A percentile compares a stretch with the other conserved stretches of the same genome.
phyloP scores from a whole-genome alignment of 2,888 invertebrate species.

The Neocrepidodera transversa region DNA sequence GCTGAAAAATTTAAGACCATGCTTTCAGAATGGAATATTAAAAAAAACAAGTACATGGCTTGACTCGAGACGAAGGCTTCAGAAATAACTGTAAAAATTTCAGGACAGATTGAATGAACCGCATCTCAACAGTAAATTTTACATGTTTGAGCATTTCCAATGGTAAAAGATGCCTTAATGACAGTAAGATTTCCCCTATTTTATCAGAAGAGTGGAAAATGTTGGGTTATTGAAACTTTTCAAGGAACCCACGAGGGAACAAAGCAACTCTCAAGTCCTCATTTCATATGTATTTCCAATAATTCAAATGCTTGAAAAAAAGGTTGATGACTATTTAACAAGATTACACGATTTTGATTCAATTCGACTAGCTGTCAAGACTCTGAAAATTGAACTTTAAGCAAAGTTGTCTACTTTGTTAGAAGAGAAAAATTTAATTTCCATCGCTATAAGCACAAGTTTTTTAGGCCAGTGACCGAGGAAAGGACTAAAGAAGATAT shows the following conservation, averaged over 20 bases:
- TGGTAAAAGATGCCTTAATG: slow-evolving; percentile 14
- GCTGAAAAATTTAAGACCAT: slow-evolving; percentile 4
- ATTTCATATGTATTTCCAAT: slow-evolving; percentile 13
- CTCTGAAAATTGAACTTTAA: slow-evolving; percentile 43
- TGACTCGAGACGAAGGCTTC: slow-evolving; percentile 3
- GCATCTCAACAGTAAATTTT: slow-evolving; percentile 8
- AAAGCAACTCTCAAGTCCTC: slow-evolving; percentile 3
- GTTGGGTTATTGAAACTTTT: slow-evolving; percentile 2
- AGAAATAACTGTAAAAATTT: slow-evolving; percentile 5
- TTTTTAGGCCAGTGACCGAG: slow-evolving; percentile 40
- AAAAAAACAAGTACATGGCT: slow-evolving; percentile 5
- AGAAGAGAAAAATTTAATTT: slow-evolving; percentile 44
- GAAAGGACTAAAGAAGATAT: slow-evolving; percentile 41
- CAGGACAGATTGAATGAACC: slow-evolving; percentile 13
- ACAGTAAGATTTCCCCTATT: slow-evolving; percentile 11
- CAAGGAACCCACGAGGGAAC: slow-evolving; percentile 14
- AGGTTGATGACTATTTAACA: slow-evolving; percentile 18
- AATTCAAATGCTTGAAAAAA: slow-evolving; percentile 4
- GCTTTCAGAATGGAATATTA: slow-evolving; percentile 10
- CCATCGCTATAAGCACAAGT: slow-evolving; percentile 45
- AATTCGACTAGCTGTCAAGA: slow-evolving; percentile 23
- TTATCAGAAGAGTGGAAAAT: slow-evolving; percentile 15
- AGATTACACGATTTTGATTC: slow-evolving; percentile 21
- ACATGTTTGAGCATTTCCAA: slow-evolving; percentile 3
- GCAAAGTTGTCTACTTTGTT: slow-evolving; percentile 41